Base-by-base conservation (phyloP, 64 coral and sea anemone genomes). In the Anthopleura sola region DNA sequence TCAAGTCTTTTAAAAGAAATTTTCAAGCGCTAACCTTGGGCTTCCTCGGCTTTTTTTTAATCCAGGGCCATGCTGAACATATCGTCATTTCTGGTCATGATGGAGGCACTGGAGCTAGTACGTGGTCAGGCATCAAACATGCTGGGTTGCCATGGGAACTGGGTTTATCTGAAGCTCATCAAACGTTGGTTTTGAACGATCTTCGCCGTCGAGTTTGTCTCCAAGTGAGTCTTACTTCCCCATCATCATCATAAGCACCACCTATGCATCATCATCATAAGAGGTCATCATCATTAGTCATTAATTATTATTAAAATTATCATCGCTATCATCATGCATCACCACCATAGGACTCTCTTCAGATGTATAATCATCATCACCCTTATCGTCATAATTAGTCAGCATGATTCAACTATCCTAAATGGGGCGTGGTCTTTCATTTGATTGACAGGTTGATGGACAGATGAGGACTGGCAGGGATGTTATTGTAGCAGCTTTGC, bases 121-220 rank as follows among this genome's bases (percentile, higher is more conserved):
- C 95, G 20, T 98, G 95, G 95, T 93, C 95, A 40, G 95, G 95
- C 5, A 93, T 98, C 46, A 98, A 98, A 44, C 95, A 98, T 85
- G 95, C 95, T 31, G 95, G 95, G 78, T 89, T 98, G 57, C 95
- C 95, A 80, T 98, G 95, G 95, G 95, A 98, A 94, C 95, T 98
- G 17, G 95, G 95, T 60, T 37, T 98, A 5, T 83, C 91, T 16
- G 95, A 98, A 60, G 90, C 95, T 37, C 95, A 98, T 75, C 95
- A 98, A 68, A 98, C 95, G 18, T 74, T 98, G 71, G 78, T 98
- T 15, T 62, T 98, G 49, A 98, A 98, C 82, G 90, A 98, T 53
- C 84, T 98, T 37, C 92, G 95, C 20, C 83, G 86, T 29, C 86
- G 95, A 83, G 92, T 98, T 44, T 75, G 94, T 40, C 88, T 98